A percentile compares a stretch with the other conserved stretches of the same genome.
Evolutionary conservation across 2,113 vertebrate species (phyloP).

Genomic region (Rhea americana): DNA sequence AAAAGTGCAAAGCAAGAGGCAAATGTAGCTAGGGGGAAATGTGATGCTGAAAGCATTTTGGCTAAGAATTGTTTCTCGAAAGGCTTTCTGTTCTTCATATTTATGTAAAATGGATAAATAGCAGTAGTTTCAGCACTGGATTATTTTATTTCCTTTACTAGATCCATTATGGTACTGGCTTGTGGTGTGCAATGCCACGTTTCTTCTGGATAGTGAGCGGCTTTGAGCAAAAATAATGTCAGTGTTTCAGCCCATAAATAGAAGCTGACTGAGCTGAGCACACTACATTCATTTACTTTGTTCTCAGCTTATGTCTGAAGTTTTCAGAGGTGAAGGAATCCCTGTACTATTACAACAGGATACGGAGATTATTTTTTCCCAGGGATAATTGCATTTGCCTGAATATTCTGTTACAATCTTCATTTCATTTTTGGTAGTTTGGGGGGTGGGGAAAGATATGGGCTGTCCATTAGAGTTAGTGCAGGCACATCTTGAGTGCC

Average conservation of each 20-base stretch:
- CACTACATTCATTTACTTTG: not conserved
- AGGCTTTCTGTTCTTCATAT: not conserved
- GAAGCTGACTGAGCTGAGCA: not conserved
- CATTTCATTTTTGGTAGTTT: not conserved
- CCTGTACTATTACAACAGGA: not conserved
- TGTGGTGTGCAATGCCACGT: not conserved
- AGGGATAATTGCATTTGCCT: not conserved
- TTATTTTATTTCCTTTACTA: not conserved
- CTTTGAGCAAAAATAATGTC: not conserved
- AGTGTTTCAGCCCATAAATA: not conserved
- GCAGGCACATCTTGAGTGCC: not conserved
- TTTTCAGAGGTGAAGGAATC: not conserved
- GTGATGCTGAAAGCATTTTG: not conserved
- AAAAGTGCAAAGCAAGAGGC: not conserved
- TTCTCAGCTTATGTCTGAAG: not conserved
- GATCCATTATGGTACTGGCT: not conserved
- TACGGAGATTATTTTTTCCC: not conserved
- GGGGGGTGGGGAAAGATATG: not conserved
- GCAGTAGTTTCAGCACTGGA: not conserved
- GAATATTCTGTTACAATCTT: not conserved
- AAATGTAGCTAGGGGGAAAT: not conserved
- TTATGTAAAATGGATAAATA: not conserved
- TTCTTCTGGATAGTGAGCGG: not conserved
- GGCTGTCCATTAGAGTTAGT: not conserved
- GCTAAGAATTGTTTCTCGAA: not conserved